Evolutionary conservation across 2,797 vertebrate species (phyloP).

Genomic region (Bucorvus abyssinicus): DNA sequence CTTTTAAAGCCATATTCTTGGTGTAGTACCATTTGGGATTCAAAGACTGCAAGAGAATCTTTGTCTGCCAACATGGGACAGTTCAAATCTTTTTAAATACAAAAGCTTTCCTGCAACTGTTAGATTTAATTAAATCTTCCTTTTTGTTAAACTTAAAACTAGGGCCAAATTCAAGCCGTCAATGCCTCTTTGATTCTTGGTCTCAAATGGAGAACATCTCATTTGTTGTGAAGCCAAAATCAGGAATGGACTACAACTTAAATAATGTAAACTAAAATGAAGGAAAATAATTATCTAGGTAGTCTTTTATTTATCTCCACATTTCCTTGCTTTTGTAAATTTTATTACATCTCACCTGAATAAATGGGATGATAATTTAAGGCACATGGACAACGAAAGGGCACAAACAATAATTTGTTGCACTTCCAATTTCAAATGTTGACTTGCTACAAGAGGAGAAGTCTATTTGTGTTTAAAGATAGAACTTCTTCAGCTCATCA

Average conservation of each 20-base stretch:
- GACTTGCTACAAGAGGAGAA: neutral
- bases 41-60: neutral
- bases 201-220: neutral
- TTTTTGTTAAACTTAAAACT: neutral
- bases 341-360: neutral
- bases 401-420: neutral
- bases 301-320: neutral
- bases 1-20: neutral
- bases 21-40: neutral
- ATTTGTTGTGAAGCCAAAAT: constrained; percentile 6
- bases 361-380: constrained; percentile 22
- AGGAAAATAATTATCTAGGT: neutral
- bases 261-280: neutral
- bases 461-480: neutral
- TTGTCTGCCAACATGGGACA: neutral
- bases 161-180: constrained; percentile 7
- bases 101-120: neutral
- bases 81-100: neutral
- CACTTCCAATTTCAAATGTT: constrained; percentile 16
- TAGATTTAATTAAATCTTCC: neutral
- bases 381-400: neutral
- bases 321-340: neutral
- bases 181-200: neutral
- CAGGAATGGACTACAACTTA: neutral
- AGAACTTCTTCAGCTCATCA: constrained; percentile 1